Conservation (phyloP, 2,797 vertebrate genomes). For the Trachops cirrhosus region DNA sequence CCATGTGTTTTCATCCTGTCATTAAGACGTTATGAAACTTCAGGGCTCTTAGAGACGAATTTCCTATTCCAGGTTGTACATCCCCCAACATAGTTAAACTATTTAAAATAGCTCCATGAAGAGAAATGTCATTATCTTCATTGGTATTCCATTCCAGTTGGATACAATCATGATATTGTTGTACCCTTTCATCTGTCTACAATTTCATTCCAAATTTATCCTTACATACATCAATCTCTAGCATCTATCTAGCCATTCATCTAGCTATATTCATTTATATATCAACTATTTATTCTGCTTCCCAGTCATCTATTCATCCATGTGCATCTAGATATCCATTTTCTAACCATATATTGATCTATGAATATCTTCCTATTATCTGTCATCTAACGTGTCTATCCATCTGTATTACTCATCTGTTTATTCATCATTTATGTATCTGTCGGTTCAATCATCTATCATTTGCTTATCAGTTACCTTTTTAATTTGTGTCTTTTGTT, state of each 20-base stretch:
- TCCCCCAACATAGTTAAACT: constrained; percentile 32
- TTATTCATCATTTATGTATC: constrained; percentile 59
- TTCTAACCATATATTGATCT: constrained; percentile 59
- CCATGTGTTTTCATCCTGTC: background rate
- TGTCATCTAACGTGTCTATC: constrained; percentile 71
- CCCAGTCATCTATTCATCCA: background rate
- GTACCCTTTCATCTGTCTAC: background rate
- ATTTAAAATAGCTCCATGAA: background rate
- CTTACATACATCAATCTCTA: background rate
- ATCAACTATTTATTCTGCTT: background rate
- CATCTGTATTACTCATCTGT: constrained; percentile 71
- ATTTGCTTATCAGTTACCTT: constrained; percentile 82
- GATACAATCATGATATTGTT: background rate
- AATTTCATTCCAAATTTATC: constrained; percentile 20
- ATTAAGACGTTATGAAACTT: constrained; percentile 1
- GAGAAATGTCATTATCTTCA: background rate
- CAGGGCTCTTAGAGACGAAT: background rate
- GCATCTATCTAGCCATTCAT: constrained; percentile 46
- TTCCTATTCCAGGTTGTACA: background rate
- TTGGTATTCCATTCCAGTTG: background rate
- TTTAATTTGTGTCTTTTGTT: constrained; percentile 65
- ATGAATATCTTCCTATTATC: constrained; percentile 62
- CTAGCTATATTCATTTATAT: constrained; percentile 9
- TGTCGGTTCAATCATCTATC: constrained; percentile 80
- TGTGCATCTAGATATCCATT: background rate